phyloP scores from a whole-genome alignment of 2,113 vertebrate species.

The Panthera leo region DNA sequence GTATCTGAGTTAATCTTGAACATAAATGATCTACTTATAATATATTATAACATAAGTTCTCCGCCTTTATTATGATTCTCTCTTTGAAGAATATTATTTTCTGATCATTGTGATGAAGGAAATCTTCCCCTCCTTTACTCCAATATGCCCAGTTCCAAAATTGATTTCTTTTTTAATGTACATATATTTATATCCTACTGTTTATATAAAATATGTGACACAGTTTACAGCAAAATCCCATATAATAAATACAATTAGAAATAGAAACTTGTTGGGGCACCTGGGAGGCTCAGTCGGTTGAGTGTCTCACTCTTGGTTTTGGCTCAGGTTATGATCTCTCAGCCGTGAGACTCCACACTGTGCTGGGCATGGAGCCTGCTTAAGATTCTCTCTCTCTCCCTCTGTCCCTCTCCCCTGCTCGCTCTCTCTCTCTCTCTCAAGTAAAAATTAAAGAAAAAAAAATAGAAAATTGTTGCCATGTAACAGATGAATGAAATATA shows the following conservation, averaged over 20 bases:
- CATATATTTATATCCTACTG: neutral
- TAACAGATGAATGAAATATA: neutral
- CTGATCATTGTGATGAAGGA: neutral
- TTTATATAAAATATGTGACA: neutral
- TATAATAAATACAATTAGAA: neutral
- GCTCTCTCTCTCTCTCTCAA: no score
- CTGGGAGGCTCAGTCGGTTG: no score
- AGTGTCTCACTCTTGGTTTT: no score
- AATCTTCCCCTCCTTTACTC: neutral
- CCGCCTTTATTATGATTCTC: neutral
- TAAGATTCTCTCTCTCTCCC: no score
- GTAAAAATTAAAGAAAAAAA: neutral
- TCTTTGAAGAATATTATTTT: neutral
- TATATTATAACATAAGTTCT: neutral
- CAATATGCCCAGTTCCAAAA: neutral
- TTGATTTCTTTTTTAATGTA: neutral
- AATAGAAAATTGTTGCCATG: neutral
- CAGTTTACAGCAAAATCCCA: neutral
- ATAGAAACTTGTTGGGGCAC: neutral
- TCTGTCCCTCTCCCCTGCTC: no score
- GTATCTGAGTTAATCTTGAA: neutral
- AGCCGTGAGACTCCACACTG: no score
- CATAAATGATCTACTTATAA: neutral
- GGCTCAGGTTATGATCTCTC: no score
- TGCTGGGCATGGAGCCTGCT: no score